Base-by-base conservation (phyloP, 2,888 invertebrate genomes). In the Melipona bicolor region DNA sequence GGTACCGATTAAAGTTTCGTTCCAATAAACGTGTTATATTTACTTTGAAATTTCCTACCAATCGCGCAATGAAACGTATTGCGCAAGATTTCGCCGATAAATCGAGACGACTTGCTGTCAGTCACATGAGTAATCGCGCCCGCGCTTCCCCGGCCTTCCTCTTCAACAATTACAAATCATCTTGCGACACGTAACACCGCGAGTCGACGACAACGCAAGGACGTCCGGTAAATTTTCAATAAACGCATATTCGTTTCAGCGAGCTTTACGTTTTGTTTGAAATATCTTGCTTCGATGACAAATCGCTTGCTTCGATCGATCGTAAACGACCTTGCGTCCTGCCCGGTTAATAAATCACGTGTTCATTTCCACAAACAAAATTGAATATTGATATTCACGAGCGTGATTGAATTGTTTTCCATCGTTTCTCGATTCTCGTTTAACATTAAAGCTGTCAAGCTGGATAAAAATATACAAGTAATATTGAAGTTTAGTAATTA, bases 201-300 rank as follows among this genome's bases (percentile, higher is more conserved):
- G n/a, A 43, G 54, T 65, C 49, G 64, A 49, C 36, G 43, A 54
- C 36, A 17, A 64, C 59, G 64, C 73, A 83, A 83, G 83, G 84
- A 83, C 72, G 24, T 17, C 69, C 17, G n/a, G 69, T 77, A 54
- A 65, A 83, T 77, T 83, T 77, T 77, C 77, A 73, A 59, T 64
- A 71, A 76, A 62, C 52, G 27, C 64, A 32, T 49, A 13, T 56
- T 54, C 32, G 21, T 19, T 65, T 56, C 32, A 73, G 59, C 56
- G 43, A 36, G 49, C 24, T 27, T 19, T 19, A 59, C 19, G 64
- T n/a, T 59, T 65, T n/a, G 27, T 69, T 73, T 32, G 32, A 50
- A 64, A 64, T 54, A 19, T 32, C 56, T 24, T 17, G 21, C 19
- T 68, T 50, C 21, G 24, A 62, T 13, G 62, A 56, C 32, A 68